These are phyloP conservation scores for Agelastica alni DNA, from an alignment of 2,888 invertebrate species.

Conservation along the genomic window DNA sequence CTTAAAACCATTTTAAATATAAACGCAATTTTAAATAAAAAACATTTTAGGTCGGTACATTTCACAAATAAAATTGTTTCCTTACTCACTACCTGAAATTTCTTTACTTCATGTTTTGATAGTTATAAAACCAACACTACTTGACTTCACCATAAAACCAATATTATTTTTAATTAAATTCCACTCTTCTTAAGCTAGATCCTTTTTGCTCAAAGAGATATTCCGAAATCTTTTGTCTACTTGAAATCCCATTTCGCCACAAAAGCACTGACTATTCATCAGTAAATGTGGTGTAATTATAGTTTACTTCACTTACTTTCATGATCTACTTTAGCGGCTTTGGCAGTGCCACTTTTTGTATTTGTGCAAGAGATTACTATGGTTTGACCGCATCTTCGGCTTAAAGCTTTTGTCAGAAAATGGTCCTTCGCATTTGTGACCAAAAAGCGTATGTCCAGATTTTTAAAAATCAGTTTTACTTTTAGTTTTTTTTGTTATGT, in stretches of 20 bases:
- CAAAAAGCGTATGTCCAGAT: slow-evolving; percentile 21
- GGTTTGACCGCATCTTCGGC: slow-evolving; percentile 42
- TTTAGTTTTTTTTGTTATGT: not conserved
- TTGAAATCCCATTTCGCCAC: slow-evolving; percentile 29
- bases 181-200: slow-evolving; percentile 17
- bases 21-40: too few species aligned
- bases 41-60: too few species aligned
- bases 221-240: slow-evolving; percentile 14
- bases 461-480: not conserved
- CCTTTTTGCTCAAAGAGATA: slow-evolving; percentile 11
- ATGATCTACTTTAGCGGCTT: slow-evolving; percentile 32
- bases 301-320: slow-evolving; percentile 32
- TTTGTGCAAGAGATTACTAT: slow-evolving; percentile 44
- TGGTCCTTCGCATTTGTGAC: slow-evolving; percentile 33
- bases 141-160: slow-evolving; percentile 31
- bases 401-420: slow-evolving; percentile 39
- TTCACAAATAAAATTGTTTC: too few species aligned
- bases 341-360: slow-evolving; percentile 38
- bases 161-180: slow-evolving; percentile 34
- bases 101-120: slow-evolving; percentile 29
- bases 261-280: slow-evolving; percentile 26
- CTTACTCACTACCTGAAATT: slow-evolving; percentile 4
- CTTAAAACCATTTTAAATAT: too few species aligned
- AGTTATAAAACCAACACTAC: slow-evolving; percentile 28
- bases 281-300: slow-evolving; percentile 35